Evolutionary conservation across 2,888 invertebrate genomes (phyloP), one percentile per base, ranked within the genome.

Genomic region (Hipparchia sbordonii): DNA sequence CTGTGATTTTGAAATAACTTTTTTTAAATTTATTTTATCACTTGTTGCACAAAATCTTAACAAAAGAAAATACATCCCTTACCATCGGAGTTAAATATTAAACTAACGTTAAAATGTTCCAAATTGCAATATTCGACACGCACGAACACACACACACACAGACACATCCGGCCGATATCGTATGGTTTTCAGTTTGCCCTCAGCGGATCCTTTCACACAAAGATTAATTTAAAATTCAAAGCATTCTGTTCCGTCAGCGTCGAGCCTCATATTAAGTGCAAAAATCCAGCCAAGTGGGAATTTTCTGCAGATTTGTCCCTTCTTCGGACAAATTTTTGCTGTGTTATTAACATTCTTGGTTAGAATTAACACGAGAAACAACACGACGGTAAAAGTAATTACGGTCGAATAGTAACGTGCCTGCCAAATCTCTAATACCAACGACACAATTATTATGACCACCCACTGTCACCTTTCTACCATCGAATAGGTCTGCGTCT

Each of bases 221-320:
- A 89, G 86, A 88, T 88, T 89, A 87, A 91, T 92, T 92, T 91
- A 88, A 91, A 92, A 91, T 91, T 90, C 91, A 89, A 87, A 88
- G 83, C 85, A 82, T 84, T 82, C 85, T 80, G 88, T 83, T 82
- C 84, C 83, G 84, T 79, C 79, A 77, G 82, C 83, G 82, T 81
- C 81, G 81, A 79, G 82, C 82, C 80, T 78, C 84, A 87, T 89
- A 87, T 89, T 89, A 90, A 89, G 61, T 89, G 83, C 85, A 46
- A 73, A 73, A 59, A 72, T 56, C 61, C 54, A 59, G 70, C 67
- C 61, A 59, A 48, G 65, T 60, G 10, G 71, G 68, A 71, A 61
- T 63, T 67, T 72, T 71, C 46, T 39, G n/a, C 61, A 33, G 61
- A 67, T 70, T 69, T 61, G 69, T 67, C 23, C 10, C 65, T 13